Percentiles rank a stretch among this genome's conserved stretches.
Conservation (phyloP, 2,888 invertebrate species). For the Spilosoma lubricipeda region DNA sequence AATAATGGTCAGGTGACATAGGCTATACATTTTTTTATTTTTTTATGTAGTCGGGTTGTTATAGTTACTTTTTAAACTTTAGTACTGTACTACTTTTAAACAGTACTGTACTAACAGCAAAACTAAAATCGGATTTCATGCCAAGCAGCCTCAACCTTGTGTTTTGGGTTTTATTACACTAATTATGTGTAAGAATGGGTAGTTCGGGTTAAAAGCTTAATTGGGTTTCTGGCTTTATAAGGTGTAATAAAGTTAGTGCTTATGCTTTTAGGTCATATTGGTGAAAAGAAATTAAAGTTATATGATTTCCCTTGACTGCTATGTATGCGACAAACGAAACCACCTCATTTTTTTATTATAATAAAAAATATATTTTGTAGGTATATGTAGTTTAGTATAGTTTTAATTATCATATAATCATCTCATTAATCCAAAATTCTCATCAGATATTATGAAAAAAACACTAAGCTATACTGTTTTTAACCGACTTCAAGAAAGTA, state of each 20-base stretch:
- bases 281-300: neutral
- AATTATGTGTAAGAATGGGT: slow-evolving; percentile 23
- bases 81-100: no score
- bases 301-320: neutral
- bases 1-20: no score
- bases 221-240: neutral
- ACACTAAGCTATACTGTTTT: neutral
- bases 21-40: no score
- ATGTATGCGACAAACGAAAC: neutral
- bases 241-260: neutral
- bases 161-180: slow-evolving; percentile 18
- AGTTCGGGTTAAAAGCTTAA: slow-evolving; percentile 12
- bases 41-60: no score
- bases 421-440: neutral
- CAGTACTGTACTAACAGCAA: slow-evolving; percentile 9
- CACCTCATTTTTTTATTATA: no score
- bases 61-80: no score
- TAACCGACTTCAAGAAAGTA: no score
- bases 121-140: slow-evolving; percentile 16
- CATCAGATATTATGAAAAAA: neutral
- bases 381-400: neutral
- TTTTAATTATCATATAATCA: neutral
- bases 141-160: neutral
- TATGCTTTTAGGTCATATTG: neutral
- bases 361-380: no score